A percentile compares a stretch with the other conserved stretches of the same genome.
These are phyloP conservation scores for Nyctibius grandis DNA, from an alignment of 2,797 vertebrate species.

Conservation along the genomic window DNA sequence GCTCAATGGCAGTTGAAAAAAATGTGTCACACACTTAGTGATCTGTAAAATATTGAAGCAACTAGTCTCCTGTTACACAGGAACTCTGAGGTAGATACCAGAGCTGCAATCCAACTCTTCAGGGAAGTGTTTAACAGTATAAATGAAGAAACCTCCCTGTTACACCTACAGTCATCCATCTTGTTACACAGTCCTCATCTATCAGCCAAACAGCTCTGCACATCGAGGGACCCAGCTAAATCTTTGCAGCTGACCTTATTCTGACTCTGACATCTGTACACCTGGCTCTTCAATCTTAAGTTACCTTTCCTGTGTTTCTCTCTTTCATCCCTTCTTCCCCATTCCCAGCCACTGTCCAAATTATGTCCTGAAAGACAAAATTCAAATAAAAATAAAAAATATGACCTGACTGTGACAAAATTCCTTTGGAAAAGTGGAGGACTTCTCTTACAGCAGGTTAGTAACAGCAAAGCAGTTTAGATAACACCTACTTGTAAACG, in stretches of 20 bases:
- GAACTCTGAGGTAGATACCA: neutral
- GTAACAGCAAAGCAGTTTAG: neutral
- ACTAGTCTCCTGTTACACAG: neutral
- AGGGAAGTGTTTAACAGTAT: neutral
- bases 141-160: neutral
- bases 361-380: neutral
- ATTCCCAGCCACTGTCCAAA: neutral
- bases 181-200: rapidly evolving
- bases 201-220: neutral
- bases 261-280: neutral
- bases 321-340: neutral
- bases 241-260: neutral
- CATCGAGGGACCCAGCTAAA: rapidly evolving
- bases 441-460: neutral
- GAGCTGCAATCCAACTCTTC: neutral
- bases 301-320: neutral
- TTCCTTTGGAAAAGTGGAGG: neutral
- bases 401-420: neutral
- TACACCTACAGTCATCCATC: neutral
- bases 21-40: neutral
- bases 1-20: neutral
- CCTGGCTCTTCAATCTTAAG: neutral
- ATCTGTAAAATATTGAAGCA: neutral
- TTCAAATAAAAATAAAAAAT: neutral
- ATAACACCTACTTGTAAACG: neutral